Evolutionary conservation across 2,888 invertebrate genomes (phyloP).

Genomic region (Acrobasis suavella): DNA sequence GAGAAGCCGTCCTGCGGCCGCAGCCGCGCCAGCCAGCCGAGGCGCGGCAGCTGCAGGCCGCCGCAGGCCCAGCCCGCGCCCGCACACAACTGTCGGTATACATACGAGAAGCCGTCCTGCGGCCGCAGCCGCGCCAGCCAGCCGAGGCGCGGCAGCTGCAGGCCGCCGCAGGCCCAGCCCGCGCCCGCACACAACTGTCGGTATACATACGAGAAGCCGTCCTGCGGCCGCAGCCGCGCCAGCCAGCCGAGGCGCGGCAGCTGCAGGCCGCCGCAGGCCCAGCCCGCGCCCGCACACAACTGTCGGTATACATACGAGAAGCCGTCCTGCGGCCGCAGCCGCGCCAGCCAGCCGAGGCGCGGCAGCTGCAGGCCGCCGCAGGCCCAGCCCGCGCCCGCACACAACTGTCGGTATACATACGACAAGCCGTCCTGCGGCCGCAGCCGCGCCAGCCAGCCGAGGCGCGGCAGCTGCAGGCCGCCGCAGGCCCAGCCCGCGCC

Average conservation of each 20-base stretch:
- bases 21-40: conserved; percentile 45
- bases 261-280: conserved; percentile 73
- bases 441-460: conserved; percentile 45
- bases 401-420: conserved; percentile 54
- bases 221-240: conserved; percentile 46
- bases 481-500: conserved; percentile 57
- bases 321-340: conserved; percentile 51
- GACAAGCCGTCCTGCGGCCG: conserved; percentile 57
- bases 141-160: conserved; percentile 47
- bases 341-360: conserved; percentile 42
- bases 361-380: conserved; percentile 70
- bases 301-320: conserved; percentile 59
- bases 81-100: too few relatives aligned
- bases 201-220: conserved; percentile 62
- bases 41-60: conserved; percentile 65
- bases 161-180: conserved; percentile 70
- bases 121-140: conserved; percentile 48
- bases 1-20: conserved; percentile 57
- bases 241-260: conserved; percentile 42
- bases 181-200: conserved; percentile 49
- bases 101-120: conserved; percentile 62
- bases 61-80: conserved; percentile 57
- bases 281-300: conserved; percentile 57
- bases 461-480: conserved; percentile 65
- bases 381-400: conserved; percentile 57